These are phyloP conservation scores for Nannoperca australis DNA, from an alignment of 2,797 vertebrate species.

Conservation along the genomic window DNA sequence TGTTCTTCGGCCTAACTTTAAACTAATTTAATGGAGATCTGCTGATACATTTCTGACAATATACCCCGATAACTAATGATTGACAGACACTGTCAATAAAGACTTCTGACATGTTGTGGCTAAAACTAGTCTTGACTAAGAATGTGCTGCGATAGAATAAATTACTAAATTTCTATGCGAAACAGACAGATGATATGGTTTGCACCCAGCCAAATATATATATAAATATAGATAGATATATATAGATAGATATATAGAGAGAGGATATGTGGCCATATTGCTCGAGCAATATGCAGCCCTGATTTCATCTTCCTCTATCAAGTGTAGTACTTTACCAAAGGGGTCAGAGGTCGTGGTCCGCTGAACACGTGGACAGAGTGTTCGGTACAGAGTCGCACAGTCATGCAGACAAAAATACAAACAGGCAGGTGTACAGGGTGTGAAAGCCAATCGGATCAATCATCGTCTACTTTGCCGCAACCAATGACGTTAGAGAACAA, in stretches of 20 bases:
- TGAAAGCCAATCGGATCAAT: no score
- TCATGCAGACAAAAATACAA: constrained; percentile 4
- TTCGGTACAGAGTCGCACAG: no score
- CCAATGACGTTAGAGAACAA: no score
- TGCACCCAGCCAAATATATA: no score
- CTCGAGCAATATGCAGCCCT: no score
- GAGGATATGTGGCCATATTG: not conserved
- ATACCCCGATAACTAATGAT: not conserved
- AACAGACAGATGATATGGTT: not conserved
- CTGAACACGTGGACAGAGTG: no score
- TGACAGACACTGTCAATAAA: not conserved
- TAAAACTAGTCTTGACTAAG: not conserved
- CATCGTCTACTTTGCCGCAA: no score
- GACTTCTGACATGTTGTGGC: not conserved
- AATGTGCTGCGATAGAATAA: no score
- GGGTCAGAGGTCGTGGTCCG: not conserved
- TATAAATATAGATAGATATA: no score
- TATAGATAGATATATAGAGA: no score
- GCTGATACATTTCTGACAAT: not conserved
- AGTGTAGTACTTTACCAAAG: not conserved
- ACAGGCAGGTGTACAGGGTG: not conserved
- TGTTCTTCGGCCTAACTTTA: not conserved
- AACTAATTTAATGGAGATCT: no score
- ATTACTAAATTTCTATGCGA: no score
- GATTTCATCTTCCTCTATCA: not conserved